phyloP scores from a whole-genome alignment of 2,113 vertebrate genomes.

The Indicator maculatus region DNA sequence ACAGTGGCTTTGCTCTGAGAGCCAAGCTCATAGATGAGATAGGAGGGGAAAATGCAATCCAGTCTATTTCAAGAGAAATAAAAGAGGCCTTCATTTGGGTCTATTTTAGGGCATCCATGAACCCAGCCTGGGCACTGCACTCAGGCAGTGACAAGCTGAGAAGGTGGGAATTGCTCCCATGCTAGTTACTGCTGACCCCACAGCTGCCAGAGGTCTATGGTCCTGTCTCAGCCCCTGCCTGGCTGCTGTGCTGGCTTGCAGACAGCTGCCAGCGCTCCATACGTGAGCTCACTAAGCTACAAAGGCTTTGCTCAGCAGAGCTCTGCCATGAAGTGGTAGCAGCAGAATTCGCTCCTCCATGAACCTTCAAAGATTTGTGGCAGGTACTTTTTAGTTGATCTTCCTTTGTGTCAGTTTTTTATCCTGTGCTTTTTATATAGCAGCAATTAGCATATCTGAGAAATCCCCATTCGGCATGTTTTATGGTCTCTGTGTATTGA shows the following conservation, averaged over 20 bases:
- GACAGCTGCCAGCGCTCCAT: not conserved
- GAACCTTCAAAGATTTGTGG: constrained; percentile 50
- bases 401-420: constrained; percentile 40
- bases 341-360: not conserved
- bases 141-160: rapidly evolving
- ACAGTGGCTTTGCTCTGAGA: not conserved
- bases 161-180: not conserved
- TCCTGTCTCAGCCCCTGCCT: not conserved
- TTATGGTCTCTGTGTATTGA: constrained; percentile 52
- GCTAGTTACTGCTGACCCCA: rapidly evolving
- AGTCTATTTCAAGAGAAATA: not conserved
- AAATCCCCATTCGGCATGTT: constrained; percentile 49
- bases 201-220: not conserved
- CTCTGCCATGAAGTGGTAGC: not conserved
- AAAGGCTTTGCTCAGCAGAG: not conserved
- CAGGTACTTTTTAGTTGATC: constrained; percentile 13
- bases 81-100: not conserved
- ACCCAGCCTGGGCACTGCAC: not conserved
- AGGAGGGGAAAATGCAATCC: not conserved
- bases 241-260: too few species aligned
- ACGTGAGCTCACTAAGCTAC: not conserved
- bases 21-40: not conserved
- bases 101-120: not conserved
- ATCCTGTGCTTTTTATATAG: constrained; percentile 34
- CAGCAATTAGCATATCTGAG: constrained; percentile 66